Base-by-base conservation (phyloP, 2,888 invertebrate genomes). In the Catotricha subobsoleta region DNA sequence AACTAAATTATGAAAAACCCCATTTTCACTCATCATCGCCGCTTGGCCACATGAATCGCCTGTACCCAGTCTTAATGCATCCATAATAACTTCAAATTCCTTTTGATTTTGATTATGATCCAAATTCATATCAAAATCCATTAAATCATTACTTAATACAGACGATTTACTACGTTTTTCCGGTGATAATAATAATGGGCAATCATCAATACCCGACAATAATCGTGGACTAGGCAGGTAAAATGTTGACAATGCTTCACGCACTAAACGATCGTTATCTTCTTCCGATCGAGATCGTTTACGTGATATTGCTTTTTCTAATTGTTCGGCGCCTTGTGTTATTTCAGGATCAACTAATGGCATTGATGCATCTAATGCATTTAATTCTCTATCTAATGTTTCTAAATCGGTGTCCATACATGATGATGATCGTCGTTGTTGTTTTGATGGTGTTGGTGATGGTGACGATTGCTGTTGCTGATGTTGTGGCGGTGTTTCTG, bases 181-280 rank as follows among this genome's bases (percentile, higher is more conserved):
- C 9, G 37, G 34, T 20, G 25, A 8, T 21, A 23, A 21, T 65
- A 49, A 35, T 15, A 62, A 44, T 0, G 60, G 62, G 46, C 71
- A 73, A 46, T 76, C 76, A 54, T 76, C 76, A 44, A 76, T 73
- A 44, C 72, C 72, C 23, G 77, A 74, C 44, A 78, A 65, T 53
- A 77, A 66, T 42, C 76, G 65, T 21, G 77, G 76, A 2, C 76
- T 75, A 10, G 77, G 75, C 45, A 77, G 72, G 54, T 76, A 79
- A 53, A 77, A 76, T 52, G 78, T 76, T 44, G 74, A 75, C 44
- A 79, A 66, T 5, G 78, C 76, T 51, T 76, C 77, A 49, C 76
- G 74, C 34, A 76, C 72, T 54, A 76, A 67, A 41, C 74, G 69
- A 52, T 76, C 76, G 49, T 76, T 75, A 21, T 41, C 41, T 15